These are phyloP conservation scores for Phacellophora camtschatica DNA, from an alignment of 30 jellyfish, hydroid and myxozoan species.

Conservation along the genomic window DNA sequence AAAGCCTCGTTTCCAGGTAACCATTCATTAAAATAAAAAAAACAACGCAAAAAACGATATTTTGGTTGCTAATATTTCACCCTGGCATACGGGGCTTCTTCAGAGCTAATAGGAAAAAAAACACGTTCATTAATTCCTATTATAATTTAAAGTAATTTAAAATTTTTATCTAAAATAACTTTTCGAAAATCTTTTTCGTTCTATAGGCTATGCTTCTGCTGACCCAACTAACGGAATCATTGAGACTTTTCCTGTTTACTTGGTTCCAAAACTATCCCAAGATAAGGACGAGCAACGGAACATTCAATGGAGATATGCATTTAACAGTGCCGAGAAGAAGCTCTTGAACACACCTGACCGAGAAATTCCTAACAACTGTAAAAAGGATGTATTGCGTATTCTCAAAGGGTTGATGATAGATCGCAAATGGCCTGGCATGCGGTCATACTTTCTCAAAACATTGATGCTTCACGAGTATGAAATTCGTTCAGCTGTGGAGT, in stretches of 20 bases:
- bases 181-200: too few relatives aligned
- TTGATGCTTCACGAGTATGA: slow-evolving; percentile 16
- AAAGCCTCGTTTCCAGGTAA: too few relatives aligned
- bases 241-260: background rate
- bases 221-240: too few relatives aligned
- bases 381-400: slow-evolving; percentile 6
- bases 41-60: too few relatives aligned
- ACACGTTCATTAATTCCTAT: too few relatives aligned
- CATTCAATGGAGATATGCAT: slow-evolving; percentile 9
- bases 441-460: slow-evolving; percentile 13
- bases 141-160: too few relatives aligned
- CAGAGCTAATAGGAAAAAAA: too few relatives aligned
- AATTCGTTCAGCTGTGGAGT: background rate
- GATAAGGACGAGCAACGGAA: slow-evolving; percentile 6
- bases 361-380: background rate
- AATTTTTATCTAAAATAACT: too few relatives aligned
- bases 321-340: slow-evolving; percentile 1
- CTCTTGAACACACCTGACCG: background rate
- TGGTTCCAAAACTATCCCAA: slow-evolving; percentile 6
- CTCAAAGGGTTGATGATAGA: slow-evolving; percentile 3
- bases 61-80: too few relatives aligned
- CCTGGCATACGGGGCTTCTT: too few relatives aligned
- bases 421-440: slow-evolving; percentile 11
- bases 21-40: too few relatives aligned
- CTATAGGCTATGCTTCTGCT: too few relatives aligned